Evolutionary conservation across 2,797 vertebrate genomes (phyloP), one percentile per base, ranked within the genome.

Genomic region (Pipistrellus nathusii): DNA sequence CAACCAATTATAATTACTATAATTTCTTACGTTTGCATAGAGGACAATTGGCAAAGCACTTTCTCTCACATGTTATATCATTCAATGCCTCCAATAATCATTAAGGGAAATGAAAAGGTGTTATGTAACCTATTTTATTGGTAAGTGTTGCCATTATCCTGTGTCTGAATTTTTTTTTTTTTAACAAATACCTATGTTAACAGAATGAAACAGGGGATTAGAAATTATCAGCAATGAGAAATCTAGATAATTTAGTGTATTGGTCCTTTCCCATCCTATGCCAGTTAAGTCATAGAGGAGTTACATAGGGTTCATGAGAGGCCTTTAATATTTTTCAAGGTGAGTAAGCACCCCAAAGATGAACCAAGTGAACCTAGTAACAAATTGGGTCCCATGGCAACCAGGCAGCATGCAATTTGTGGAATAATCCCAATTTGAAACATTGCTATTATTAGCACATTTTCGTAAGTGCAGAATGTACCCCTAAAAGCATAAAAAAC

Each of bases 391-490:
- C 64, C 64, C 72, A 27, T 68, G 27, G 78, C 85, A 93, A 77
- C 62, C 25, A 18, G 35, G 71, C 11, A 20, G 72, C 62, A 27
- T 25, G 68, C 89, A 91, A 69, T 68, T 80, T 94, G 41, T 94
- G 41, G 48, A 38, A 62, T 55, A 92, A 76, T 80, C 66, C 23
- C 8, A 64, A 71, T 84, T 68, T 81, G 38, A 92, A 94, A n/a
- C 53, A 76, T 68, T 73, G 21, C 84, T 84, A 44, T 73, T 71
- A 94, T 91, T 57, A 76, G 89, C 32, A 35, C 41, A 77, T 55
- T 88, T 81, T 95, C 53, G 9, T 75, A 90, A 93, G 73, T 32
- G 71, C 46, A 95, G 59, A 88, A 85, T 69, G 25, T 92, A 62
- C 51, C 55, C 35, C 57, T 25, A 53, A 85, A 92, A 96, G 69